Percentiles rank a stretch among this genome's conserved stretches.
Evolutionary conservation across 2,797 vertebrate genomes (phyloP).

Genomic region (Astyanax mexicanus): DNA sequence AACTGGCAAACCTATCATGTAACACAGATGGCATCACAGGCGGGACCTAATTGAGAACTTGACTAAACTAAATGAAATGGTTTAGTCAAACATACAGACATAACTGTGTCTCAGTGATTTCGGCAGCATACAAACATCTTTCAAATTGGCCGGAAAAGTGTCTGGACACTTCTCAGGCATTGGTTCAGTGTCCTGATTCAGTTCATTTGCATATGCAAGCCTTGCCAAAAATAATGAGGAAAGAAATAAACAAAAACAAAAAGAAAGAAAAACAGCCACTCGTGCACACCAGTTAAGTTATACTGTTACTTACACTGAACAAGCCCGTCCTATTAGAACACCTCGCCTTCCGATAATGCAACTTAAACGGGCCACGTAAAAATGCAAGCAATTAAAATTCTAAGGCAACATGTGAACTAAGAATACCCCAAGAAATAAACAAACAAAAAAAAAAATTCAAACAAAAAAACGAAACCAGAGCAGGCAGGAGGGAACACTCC

Average conservation of each 20-base stretch:
- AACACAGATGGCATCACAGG: not conserved
- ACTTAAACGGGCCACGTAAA: conserved; percentile 70
- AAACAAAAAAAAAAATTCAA: not conserved
- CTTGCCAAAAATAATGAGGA: not conserved
- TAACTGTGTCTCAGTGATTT: conserved; percentile 47
- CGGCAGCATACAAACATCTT: conserved; percentile 53
- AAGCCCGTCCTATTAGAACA: conserved; percentile 24
- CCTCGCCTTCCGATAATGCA: conserved; percentile 55
- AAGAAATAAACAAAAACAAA: not conserved
- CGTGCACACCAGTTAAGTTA: conserved; percentile 51
- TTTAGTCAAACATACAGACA: not conserved
- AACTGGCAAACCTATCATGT: not conserved
- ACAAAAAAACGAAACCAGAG: conserved; percentile 39
- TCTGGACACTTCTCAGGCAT: conserved; percentile 6
- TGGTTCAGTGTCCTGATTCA: conserved; percentile 27
- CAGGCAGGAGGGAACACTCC: conserved; percentile 55
- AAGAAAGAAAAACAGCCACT: conserved; percentile 24
- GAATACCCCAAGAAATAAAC: conserved; percentile 59
- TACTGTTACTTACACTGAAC: conserved; percentile 59
- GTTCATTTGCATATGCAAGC: conserved; percentile 39
- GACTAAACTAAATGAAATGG: not conserved
- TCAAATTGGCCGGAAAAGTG: conserved; percentile 32
- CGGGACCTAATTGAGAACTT: not conserved
- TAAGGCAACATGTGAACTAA: conserved; percentile 86
- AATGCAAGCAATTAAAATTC: conserved; percentile 75